Percentiles rank a stretch among this genome's conserved stretches.
Conservation (phyloP, 92 coral and sea anemone species). For the Desmophyllum pertusum region DNA sequence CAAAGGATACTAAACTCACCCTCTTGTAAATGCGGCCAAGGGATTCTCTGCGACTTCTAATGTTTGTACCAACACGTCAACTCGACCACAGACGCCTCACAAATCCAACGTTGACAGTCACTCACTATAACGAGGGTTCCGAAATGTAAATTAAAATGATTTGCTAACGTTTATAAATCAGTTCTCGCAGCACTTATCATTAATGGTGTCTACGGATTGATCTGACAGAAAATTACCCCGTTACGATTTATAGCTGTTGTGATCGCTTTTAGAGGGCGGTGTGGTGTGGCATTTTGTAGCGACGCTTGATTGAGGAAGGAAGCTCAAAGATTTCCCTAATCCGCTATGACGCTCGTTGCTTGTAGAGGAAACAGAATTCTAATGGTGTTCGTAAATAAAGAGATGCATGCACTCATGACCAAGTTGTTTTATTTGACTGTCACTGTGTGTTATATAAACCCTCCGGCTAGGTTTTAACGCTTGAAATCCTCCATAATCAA, state of each 20-base stretch:
- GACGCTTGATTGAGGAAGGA: conserved; percentile 28
- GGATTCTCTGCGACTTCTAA: neutral
- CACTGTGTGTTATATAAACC: conserved; percentile 11
- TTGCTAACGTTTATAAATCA: conserved; percentile 15
- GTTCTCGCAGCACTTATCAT: neutral
- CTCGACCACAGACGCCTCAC: neutral
- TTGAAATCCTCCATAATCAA: neutral
- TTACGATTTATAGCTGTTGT: conserved; percentile 17
- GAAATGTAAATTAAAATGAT: conserved; percentile 32
- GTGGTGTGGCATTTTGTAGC: conserved; percentile 1
- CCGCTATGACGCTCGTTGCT: conserved; percentile 21
- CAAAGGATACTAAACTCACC: conserved; percentile 18
- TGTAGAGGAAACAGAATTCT: conserved; percentile 11
- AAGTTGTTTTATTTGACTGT: conserved; percentile 13
- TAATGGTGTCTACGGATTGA: conserved; percentile 25
- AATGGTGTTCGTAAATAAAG: conserved; percentile 28
- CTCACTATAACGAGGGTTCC: conserved; percentile 17
- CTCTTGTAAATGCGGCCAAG: neutral
- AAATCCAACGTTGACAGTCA: conserved; percentile 17
- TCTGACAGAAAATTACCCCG: conserved; percentile 11
- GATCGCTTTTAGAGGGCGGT: conserved; percentile 1
- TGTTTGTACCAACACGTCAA: neutral
- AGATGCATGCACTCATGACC: conserved; percentile 5
- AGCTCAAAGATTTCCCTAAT: conserved; percentile 2
- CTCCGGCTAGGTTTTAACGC: conserved; percentile 19